Base-by-base conservation (phyloP, 2,888 invertebrate genomes). In the Catocala fraxini region DNA sequence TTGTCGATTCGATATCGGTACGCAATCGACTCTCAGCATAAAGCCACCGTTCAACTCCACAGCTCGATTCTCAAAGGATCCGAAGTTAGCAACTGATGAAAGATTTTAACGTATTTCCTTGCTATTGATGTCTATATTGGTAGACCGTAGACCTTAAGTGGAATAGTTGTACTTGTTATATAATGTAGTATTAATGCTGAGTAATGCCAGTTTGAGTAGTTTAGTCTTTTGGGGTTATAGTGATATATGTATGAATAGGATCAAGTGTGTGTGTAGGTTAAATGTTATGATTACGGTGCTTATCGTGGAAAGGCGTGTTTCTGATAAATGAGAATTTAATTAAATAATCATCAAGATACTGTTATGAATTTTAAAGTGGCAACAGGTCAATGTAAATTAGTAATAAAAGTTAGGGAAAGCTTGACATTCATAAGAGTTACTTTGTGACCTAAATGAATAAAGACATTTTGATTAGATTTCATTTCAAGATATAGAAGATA, bases 51-150 rank as follows among this genome's bases (percentile, higher is more conserved):
- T 58, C 56, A 59, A 65, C 65, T 60, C 63, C 63, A 71, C 64
- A 71, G 68, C 68, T 70, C 76, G 70, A 71, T 60, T 81, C 84
- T 83, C 84, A 83, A 84, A 86, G 86, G 85, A 79, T 72, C 66
- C 64, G 56, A 64, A 83, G 80, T 82, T 85, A 68, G 66, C 67
- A 60, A 83, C 77, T 79, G 64, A 56, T 71, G 71, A 72, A 80
- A 73, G 76, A 78, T 80, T 83, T 81, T 77, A 79, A 80, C 78
- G 78, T 81, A 82, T 81, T 82, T 75, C 74, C 77, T 69, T 69
- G 63, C 70, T 75, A 81, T 80, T 77, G 81, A 84, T 77, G 79
- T 79, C 59, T 73, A 58, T 59, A 66, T 65, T 54, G 58, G 54
- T 59, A 52, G 57, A 51, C 42, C 59, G 35, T 49, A 3, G 47